A percentile compares a stretch with the other conserved stretches of the same genome.
Conservation (phyloP, 1,140 invertebrate genomes). For the Drosophila punjabiensis region DNA sequence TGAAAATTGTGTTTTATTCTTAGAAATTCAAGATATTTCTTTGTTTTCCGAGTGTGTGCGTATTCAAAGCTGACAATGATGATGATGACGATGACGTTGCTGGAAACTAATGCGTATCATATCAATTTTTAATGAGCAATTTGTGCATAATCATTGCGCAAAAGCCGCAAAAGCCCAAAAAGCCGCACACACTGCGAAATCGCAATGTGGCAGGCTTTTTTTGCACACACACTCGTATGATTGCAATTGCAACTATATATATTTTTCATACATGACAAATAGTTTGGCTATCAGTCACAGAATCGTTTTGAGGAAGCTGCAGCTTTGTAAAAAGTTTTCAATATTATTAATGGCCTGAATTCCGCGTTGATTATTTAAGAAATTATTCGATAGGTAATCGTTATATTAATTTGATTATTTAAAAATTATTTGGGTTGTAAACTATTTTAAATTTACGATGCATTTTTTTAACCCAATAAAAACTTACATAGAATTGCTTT, state of each 20-base stretch:
- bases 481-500: no score
- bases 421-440: no score
- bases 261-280: conserved; percentile 2
- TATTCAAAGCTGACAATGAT: conserved; percentile 9
- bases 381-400: no score
- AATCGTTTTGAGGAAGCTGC: not conserved
- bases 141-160: conserved; percentile 60
- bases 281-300: conserved; percentile 8
- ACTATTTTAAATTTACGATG: no score
- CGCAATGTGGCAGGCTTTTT: conserved; percentile 29
- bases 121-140: conserved; percentile 70
- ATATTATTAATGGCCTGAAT: not conserved
- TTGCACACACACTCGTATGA: not conserved
- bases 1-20: not conserved
- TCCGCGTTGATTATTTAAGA: no score
- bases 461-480: no score
- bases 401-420: no score
- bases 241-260: conserved; percentile 5
- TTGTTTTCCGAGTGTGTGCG: not conserved
- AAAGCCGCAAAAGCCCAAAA: conserved; percentile 53
- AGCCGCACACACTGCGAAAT: conserved; percentile 50
- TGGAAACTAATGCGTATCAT: conserved; percentile 40
- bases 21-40: not conserved
- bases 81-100: conserved; percentile 29
- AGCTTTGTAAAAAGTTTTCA: not conserved